phyloP scores from a whole-genome alignment of 2,113 vertebrate species.

The Varanus salvator region DNA sequence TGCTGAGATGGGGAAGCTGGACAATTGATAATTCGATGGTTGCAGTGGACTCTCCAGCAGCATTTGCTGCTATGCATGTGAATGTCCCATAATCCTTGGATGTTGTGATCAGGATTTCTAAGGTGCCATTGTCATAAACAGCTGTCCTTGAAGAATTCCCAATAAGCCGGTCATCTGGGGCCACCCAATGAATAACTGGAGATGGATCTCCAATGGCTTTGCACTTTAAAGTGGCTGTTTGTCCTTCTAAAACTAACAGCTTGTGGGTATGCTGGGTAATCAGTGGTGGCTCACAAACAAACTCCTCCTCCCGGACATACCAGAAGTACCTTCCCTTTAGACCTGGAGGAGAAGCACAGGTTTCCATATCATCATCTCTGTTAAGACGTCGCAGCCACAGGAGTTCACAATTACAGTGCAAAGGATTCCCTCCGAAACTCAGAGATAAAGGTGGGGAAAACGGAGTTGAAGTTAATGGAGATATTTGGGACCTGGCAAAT shows the following conservation, averaged over 20 bases:
- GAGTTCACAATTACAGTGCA: conserved; percentile 97
- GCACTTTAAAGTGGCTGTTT: conserved; percentile 92
- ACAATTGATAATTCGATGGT: conserved; percentile 93
- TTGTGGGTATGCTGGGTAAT: conserved; percentile 97
- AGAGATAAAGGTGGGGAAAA: conserved; percentile 88
- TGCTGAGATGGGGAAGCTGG: conserved; percentile 94
- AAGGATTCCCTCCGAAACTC: conserved; percentile 94
- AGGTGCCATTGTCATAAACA: conserved; percentile 93
- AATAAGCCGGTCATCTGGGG: conserved; percentile 91
- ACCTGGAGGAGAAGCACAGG: conserved; percentile 90
- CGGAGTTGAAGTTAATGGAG: conserved; percentile 81
- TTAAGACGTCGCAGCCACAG: conserved; percentile 93
- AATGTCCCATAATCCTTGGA: conserved; percentile 95
- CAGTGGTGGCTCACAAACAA: conserved; percentile 93
- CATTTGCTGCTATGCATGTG: conserved; percentile 96
- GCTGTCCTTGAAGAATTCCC: conserved; percentile 91
- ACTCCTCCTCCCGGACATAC: conserved; percentile 94
- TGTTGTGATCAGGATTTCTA: conserved; percentile 93
- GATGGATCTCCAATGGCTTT: conserved; percentile 95
- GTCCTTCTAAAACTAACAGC: conserved; percentile 94
- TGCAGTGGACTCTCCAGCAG: conserved; percentile 94
- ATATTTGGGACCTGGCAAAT: conserved; percentile 91
- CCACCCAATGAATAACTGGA: conserved; percentile 95
- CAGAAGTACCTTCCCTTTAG: conserved; percentile 97
- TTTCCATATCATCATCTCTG: conserved; percentile 95